phyloP scores from a whole-genome alignment of 2,113 vertebrate species.

The Urocolius indicus region DNA sequence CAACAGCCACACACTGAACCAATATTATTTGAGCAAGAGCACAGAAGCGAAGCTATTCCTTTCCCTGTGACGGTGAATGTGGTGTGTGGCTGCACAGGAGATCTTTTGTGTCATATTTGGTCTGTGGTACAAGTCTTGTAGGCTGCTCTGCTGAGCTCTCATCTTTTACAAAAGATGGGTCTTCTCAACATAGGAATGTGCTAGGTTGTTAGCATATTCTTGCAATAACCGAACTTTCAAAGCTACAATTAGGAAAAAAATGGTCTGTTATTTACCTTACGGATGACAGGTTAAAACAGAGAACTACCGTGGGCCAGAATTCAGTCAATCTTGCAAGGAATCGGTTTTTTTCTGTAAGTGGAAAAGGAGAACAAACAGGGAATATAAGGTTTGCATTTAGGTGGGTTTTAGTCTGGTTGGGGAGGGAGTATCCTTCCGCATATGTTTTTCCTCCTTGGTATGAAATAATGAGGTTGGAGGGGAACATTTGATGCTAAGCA shows the following conservation, averaged over 20 bases:
- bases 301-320: not conserved
- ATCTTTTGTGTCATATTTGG: not conserved
- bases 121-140: not conserved
- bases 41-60: not conserved
- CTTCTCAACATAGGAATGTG: not conserved
- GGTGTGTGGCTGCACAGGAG: not conserved
- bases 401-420: not conserved
- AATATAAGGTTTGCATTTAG: not conserved
- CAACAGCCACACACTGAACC: not conserved
- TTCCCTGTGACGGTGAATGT: not conserved
- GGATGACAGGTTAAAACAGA: not conserved
- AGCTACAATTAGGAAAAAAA: not conserved
- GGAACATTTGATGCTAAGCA: not conserved
- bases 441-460: not conserved
- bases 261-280: not conserved
- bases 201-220: not conserved
- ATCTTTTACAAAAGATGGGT: not conserved
- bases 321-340: not conserved
- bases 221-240: not conserved
- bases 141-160: not conserved
- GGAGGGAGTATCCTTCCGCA: not conserved
- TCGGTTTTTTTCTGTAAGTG: rapidly evolving
- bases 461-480: not conserved
- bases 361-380: not conserved
- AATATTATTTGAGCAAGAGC: not conserved